These are phyloP conservation scores for Psittacula derbiana DNA, from an alignment of 2,797 vertebrate species.

Conservation along the genomic window DNA sequence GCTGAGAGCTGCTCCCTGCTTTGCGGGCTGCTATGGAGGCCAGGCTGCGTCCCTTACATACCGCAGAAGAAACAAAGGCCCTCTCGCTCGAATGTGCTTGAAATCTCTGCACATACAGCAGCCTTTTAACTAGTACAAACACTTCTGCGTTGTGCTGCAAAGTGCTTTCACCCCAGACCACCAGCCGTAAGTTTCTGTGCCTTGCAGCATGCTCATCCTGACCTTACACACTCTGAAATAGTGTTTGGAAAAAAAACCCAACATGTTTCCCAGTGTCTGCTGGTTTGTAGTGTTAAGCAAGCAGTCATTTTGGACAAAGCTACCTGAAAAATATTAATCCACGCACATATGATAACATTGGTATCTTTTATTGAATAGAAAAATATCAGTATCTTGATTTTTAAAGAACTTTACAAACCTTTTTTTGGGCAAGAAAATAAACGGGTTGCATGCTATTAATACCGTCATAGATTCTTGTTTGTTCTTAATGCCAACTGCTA, in stretches of 20 bases:
- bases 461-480: background rate
- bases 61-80: background rate
- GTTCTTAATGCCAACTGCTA: background rate
- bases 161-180: background rate
- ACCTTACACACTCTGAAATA: background rate
- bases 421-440: background rate
- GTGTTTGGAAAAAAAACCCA: background rate
- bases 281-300: background rate
- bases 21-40: background rate
- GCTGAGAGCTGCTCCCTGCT: background rate
- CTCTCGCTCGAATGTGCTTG: fast-evolving
- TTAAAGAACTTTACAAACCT: conserved; percentile 6
- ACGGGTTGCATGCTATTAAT: background rate
- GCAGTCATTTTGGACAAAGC: background rate
- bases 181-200: background rate
- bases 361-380: conserved; percentile 39
- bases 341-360: background rate
- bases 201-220: background rate
- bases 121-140: background rate
- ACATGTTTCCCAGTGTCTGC: background rate
- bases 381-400: conserved; percentile 28
- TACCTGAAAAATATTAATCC: background rate
- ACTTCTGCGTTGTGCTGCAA: background rate
- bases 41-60: fast-evolving
- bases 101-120: background rate